These are phyloP conservation scores for Nomada fabriciana DNA, from an alignment of 2,888 invertebrate species.

Conservation along the genomic window DNA sequence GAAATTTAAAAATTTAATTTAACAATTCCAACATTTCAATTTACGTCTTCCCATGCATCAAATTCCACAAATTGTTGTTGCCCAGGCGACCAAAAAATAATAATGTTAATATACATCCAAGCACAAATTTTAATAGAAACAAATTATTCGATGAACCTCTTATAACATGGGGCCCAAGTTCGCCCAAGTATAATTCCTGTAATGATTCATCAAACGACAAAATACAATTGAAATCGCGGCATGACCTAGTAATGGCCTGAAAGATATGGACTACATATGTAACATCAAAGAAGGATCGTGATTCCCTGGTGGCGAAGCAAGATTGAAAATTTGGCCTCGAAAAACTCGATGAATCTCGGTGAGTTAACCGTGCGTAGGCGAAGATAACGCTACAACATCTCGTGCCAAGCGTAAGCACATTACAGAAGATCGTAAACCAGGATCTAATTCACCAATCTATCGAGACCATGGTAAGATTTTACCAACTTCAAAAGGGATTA, in stretches of 20 bases:
- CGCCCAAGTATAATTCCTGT: not conserved
- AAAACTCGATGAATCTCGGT: conserved; percentile 24
- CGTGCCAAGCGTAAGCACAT: conserved; percentile 7
- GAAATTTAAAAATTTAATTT: too few relatives aligned
- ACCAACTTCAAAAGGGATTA: too few relatives aligned
- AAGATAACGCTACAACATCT: conserved; percentile 1
- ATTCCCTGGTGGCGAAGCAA: conserved; percentile 14
- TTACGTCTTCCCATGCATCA: too few relatives aligned
- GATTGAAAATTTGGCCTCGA: conserved; percentile 26
- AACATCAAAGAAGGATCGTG: conserved; percentile 14
- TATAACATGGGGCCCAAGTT: too few relatives aligned
- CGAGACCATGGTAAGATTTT: too few relatives aligned
- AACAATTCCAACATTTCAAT: too few relatives aligned
- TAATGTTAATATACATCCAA: not conserved
- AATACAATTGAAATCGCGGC: conserved; percentile 12
- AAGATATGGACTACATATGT: not conserved
- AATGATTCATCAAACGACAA: conserved; percentile 13
- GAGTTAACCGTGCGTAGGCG: conserved; percentile 29
- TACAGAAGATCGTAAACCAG: not conserved
- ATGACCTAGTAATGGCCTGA: conserved; percentile 4
- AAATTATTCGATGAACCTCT: not conserved
- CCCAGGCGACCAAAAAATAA: not conserved
- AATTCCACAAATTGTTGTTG: too few relatives aligned
- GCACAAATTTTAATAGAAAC: not conserved
- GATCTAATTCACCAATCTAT: not conserved